Evolutionary conservation across 2,888 invertebrate genomes (phyloP), one percentile per base, ranked within the genome.

Genomic region (Dasysyrphus albostriatus): DNA sequence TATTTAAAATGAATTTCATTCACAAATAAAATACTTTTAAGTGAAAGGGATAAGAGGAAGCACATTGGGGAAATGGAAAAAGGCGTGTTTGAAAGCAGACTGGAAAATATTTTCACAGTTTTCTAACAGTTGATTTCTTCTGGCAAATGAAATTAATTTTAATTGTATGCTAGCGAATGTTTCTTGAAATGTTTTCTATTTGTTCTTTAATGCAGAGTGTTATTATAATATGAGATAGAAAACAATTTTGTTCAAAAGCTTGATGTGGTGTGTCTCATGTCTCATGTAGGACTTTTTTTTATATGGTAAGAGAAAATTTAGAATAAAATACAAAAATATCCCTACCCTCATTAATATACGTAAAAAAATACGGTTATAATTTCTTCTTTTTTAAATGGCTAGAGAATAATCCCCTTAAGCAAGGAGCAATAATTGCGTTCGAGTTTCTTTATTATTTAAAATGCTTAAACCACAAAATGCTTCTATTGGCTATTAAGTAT

Each of bases 91-190:
- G 4, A 32, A 32, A 32, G 32, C 0, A 24, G 6, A 6, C n/a
- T n/a, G 9, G 32, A 34, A 34, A 16, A 32, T 2, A 34, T 58
- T 58, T 34, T 58, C 34, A n/a, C 34, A 34, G 34, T 58, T 58
- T 8, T 58, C 39, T 24, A 14, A 61, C 42, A 42, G 24, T 61
- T 61, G 42, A 39, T 61, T 61, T 42, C 10, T 39, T 61, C 42
- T 42, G 39, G 19, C 9, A 42, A 42, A 14, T 2, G 1, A 39
- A 24, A 42, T 39, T 42, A 24, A 61, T 61, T 61, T 42, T 5
- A 61, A 42, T 61, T 61, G 59, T 2, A 24, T 63, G 63, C 63
- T 63, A 6, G 19, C 12, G 44, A 29, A n/a, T 63, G 8, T n/a
- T 44, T 44, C 2, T 19, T 24, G 24, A 24, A 24, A 12, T 24